These are phyloP conservation scores for Cerastis leucographa DNA, from an alignment of 2,888 invertebrate genomes.

Conservation along the genomic window DNA sequence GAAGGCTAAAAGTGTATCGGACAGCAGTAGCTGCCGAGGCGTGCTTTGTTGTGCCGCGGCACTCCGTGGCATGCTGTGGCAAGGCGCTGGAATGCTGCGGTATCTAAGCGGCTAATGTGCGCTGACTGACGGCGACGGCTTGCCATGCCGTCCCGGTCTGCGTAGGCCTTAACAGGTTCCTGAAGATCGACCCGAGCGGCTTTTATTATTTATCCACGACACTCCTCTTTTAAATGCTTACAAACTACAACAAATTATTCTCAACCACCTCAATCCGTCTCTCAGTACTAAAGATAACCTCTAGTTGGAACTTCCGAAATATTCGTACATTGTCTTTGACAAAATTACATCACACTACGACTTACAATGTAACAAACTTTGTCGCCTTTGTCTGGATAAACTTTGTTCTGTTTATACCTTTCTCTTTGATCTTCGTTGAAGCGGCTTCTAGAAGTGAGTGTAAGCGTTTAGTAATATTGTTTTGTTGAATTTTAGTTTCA, in stretches of 20 bases:
- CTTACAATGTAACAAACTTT: constrained; percentile 41
- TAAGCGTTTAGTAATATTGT: constrained; percentile 37
- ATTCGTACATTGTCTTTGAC: constrained; percentile 51
- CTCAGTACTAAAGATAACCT: constrained; percentile 18
- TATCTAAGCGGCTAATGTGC: too few relatives aligned
- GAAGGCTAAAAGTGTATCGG: too few relatives aligned
- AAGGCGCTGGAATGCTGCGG: too few relatives aligned
- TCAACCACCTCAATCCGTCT: constrained; percentile 2
- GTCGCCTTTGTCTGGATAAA: constrained; percentile 37
- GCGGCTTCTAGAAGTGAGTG: constrained; percentile 15
- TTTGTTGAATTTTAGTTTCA: constrained; percentile 21
- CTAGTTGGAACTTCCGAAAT: constrained; percentile 33
- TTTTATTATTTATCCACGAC: too few relatives aligned
- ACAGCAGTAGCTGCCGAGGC: too few relatives aligned
- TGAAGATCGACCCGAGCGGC: too few relatives aligned
- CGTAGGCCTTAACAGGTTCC: too few relatives aligned
- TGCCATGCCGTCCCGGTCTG: too few relatives aligned
- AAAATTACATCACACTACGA: constrained; percentile 39
- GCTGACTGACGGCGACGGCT: too few relatives aligned
- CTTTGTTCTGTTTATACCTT: constrained; percentile 44
- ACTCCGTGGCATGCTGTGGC: too few relatives aligned
- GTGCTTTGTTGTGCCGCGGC: too few relatives aligned
- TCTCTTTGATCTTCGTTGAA: constrained; percentile 48
- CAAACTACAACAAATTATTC: background rate
- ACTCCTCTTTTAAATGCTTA: background rate